Conservation (phyloP, 2,797 vertebrate genomes). For the Kryptolebias ocellatus region DNA sequence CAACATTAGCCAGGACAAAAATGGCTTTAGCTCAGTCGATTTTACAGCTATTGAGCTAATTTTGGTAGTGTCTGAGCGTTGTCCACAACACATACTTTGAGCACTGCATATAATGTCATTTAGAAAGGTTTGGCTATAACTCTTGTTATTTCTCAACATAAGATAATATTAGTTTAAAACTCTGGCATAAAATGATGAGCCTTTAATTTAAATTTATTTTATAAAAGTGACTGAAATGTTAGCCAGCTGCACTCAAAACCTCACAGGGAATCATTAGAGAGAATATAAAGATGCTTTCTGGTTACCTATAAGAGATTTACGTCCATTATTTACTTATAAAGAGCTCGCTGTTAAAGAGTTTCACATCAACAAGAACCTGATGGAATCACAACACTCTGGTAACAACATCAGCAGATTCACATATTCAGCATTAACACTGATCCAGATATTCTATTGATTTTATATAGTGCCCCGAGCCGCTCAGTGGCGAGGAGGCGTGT, state of each 20-base stretch:
- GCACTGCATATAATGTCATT: no score
- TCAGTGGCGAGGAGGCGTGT: conserved; percentile 9
- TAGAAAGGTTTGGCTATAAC: no score
- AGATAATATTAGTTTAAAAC: no score
- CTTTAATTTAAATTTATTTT: no score
- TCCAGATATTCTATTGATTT: conserved; percentile 33
- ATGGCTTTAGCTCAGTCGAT: no score
- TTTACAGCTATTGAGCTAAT: no score
- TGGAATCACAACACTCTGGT: conserved; percentile 30
- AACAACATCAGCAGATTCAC: conserved; percentile 40
- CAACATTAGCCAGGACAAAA: no score
- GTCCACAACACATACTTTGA: no score
- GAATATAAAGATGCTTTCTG: conserved; percentile 35
- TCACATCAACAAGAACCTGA: conserved; percentile 16
- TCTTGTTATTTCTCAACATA: no score
- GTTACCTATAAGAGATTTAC: conserved; percentile 7
- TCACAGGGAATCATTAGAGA: conserved; percentile 19
- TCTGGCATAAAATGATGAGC: no score
- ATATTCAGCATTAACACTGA: conserved; percentile 11
- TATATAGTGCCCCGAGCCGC: conserved; percentile 14
- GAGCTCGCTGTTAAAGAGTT: not conserved
- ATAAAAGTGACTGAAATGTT: not conserved
- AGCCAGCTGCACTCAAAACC: not conserved
- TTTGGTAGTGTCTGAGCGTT: no score
- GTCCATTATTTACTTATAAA: conserved; percentile 26